Evolutionary conservation across 2,797 vertebrate species (phyloP), one percentile per base, ranked within the genome.

Genomic region (Bovichtus diacanthus): DNA sequence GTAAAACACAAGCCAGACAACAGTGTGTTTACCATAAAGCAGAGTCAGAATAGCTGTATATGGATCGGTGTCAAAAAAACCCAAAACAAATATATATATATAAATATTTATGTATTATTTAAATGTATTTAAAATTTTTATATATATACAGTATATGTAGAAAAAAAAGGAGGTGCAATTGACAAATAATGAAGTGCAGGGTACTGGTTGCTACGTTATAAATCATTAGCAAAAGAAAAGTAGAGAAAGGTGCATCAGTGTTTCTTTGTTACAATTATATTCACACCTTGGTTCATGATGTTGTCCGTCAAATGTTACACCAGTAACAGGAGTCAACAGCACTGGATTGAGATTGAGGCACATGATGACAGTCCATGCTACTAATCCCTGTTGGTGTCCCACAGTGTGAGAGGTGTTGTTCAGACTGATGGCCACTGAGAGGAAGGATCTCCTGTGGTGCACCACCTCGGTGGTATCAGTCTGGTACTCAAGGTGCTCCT

Each of bases 311-410:
- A 54, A 58, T 63, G 36, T 58, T 44, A n/a, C 12, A 53, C 43
- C 11, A 44, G 50, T 6, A 55, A 19, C 21, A 53, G 31, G 34
- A 9, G 21, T n/a, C 44, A 58, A 56, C 44, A 66, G 67, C 66
- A 31, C 25, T n/a, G 34, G 46, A 58, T 13, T 70, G 31, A 55
- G 46, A 59, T 61, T 47, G 36, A 70, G 58, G 44, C 49, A 49
- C 25, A 16, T 41, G 46, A 53, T 71, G 55, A 64, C 43, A 58
- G 21, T 39, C 36, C 10, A 27, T 65, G 34, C 75, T 72, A 63
- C 72, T 69, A 69, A 63, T 59, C 27, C 23, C 47, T 44, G 51
- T 61, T 68, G n/a, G 62, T 67, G 44, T 64, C 59, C 47, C 50
- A 43, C 63, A 49, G 63, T 49, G 64, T 65, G 66, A 70, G 31